Evolutionary conservation across 2,797 vertebrate species (phyloP), one percentile per base, ranked within the genome.

Genomic region (Centroberyx gerrardi): DNA sequence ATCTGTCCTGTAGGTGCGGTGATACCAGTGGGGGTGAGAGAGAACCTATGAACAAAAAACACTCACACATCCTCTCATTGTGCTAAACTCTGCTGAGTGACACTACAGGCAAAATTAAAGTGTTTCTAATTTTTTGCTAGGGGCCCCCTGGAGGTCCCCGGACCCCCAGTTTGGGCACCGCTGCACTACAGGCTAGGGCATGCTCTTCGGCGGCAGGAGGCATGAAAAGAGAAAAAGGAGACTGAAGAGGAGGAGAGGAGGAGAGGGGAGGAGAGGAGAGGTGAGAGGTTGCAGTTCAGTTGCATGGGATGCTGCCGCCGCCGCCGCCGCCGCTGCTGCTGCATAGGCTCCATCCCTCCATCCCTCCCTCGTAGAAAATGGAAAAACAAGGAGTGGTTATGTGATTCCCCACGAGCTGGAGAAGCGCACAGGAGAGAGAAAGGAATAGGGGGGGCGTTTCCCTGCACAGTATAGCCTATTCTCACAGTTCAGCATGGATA

Each of bases 381-480:
- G 64, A 73, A 85, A 89, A 93, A 89, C 89, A 92, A 93, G 93
- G 93, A 92, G 91, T 90, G 92, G 92, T 91, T 92, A 81, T 91
- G 87, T 91, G 89, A 88, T 90, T 90, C 86, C 90, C 73, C 77
- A 83, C 84, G 46, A 83, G 87, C 83, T 66, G 79, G 62, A 85
- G 83, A 81, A 79, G 86, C 76, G 87, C 77, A 63, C 80, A 31
- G 74, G 84, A 88, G 84, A 88, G 88, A 92, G 90, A 91, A 87
- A 87, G 84, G 83, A 87, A 85, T 76, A 77, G 62, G 75, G 89
- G 92, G 89, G 92, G 92, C 92, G 92, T 94, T 91, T 92, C 89
- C 91, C 90, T 73, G 69, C 82, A 84, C 85, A 78, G 72, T 72
- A 66, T 70, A 70, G 83, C 81, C 64, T 83, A 70, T 91, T 84